These are phyloP conservation scores for Vireo griseus DNA, from an alignment of 2,797 vertebrate species.

Conservation along the genomic window DNA sequence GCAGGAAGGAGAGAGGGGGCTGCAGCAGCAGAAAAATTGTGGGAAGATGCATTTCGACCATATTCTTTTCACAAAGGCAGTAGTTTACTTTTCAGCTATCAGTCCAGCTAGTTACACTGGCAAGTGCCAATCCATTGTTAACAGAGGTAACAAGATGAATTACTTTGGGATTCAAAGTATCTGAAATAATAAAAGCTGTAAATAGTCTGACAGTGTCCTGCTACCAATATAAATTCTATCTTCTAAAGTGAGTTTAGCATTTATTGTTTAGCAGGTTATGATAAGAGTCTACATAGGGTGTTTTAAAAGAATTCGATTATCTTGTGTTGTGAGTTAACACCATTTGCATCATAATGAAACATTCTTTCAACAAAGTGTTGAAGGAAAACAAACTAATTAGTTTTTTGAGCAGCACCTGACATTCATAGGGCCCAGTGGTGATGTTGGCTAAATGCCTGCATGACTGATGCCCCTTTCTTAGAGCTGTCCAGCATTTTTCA, in stretches of 20 bases:
- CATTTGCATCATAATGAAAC: conserved; percentile 58
- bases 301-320: conserved; percentile 54
- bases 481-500: background rate
- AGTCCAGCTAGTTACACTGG: background rate
- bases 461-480: background rate
- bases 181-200: conserved; percentile 13
- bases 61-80: background rate
- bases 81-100: background rate
- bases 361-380: conserved; percentile 41
- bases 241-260: conserved; percentile 35
- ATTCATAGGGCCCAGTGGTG: background rate
- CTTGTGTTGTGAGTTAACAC: background rate
- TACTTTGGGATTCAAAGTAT: conserved; percentile 15
- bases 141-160: background rate
- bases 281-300: conserved; percentile 16
- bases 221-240: background rate
- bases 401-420: conserved; percentile 52
- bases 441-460: conserved; percentile 25
- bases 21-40: background rate
- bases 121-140: conserved; percentile 24
- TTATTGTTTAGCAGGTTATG: conserved; percentile 33
- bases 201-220: conserved; percentile 6
- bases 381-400: conserved; percentile 52
- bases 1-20: background rate
- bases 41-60: background rate